Conservation (phyloP, 2,797 vertebrate genomes). For the Sebastes cheni region DNA sequence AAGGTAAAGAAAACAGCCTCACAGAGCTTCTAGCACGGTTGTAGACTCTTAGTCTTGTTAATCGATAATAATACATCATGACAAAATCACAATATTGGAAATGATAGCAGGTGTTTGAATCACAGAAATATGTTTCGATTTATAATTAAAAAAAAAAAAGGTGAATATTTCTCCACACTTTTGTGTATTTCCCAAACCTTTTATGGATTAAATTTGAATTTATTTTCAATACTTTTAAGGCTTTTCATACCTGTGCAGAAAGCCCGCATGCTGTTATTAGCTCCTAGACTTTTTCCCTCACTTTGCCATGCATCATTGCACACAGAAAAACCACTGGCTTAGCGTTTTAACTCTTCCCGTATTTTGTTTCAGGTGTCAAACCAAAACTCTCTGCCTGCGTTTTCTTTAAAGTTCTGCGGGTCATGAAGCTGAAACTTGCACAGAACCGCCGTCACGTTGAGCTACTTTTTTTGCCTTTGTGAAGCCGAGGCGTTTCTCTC, state of each 20-base stretch:
- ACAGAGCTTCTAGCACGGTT: not conserved
- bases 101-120: not conserved
- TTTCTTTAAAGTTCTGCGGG: slow-evolving; percentile 2
- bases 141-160: no score
- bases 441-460: not conserved
- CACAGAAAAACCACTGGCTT: not conserved
- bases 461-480: not conserved
- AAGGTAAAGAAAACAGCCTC: not conserved
- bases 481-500: not conserved
- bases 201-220: not conserved
- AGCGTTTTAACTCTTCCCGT: not conserved
- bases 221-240: not conserved
- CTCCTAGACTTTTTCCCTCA: not conserved
- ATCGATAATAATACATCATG: not conserved
- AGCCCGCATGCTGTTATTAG: not conserved
- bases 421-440: slow-evolving; percentile 1
- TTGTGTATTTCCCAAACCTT: not conserved
- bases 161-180: not conserved
- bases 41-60: not conserved
- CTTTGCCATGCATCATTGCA: not conserved
- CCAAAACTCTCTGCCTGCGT: not conserved
- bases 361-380: slow-evolving; percentile 30
- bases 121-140: not conserved
- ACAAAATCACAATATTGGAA: not conserved
- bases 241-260: not conserved